These are phyloP conservation scores for Caenorhabditis macrosperma DNA, from an alignment of 2,888 invertebrate genomes.

Conservation along the genomic window DNA sequence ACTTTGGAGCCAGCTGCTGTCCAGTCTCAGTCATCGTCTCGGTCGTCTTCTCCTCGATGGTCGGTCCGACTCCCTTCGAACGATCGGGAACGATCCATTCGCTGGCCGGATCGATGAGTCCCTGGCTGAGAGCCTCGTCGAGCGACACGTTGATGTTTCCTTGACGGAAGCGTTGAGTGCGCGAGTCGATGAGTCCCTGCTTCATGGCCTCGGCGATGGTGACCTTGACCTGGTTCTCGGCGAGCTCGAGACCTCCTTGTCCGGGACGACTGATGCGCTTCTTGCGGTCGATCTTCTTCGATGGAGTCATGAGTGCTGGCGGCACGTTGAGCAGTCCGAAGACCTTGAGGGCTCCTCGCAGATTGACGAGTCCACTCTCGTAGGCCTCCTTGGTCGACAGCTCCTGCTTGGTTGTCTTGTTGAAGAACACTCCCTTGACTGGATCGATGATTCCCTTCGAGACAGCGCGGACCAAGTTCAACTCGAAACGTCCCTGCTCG, in stretches of 20 bases:
- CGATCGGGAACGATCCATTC: conserved; percentile 80
- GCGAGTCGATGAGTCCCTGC: conserved; percentile 87
- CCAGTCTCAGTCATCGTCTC: conserved; percentile 80
- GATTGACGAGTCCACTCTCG: conserved; percentile 88
- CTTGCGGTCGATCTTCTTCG: conserved; percentile 89
- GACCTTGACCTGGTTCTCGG: conserved; percentile 83
- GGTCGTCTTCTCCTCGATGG: conserved; percentile 80
- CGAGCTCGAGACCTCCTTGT: conserved; percentile 69
- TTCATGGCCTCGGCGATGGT: conserved; percentile 88
- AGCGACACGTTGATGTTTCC: conserved; percentile 84
- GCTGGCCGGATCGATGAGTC: conserved; percentile 79
- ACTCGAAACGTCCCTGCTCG: conserved; percentile 86
- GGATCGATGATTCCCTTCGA: conserved; percentile 91
- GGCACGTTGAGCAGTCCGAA: conserved; percentile 89
- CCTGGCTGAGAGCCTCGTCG: conserved; percentile 80
- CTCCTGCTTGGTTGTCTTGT: conserved; percentile 83
- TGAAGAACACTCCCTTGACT: conserved; percentile 85
- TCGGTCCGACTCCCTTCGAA: conserved; percentile 75
- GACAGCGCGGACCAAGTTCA: conserved; percentile 88
- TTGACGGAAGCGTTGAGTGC: conserved; percentile 80
- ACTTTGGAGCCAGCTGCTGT: conserved; percentile 80
- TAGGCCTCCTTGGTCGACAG: conserved; percentile 89
- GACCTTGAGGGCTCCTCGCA: conserved; percentile 90
- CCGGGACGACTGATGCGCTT: conserved; percentile 88
- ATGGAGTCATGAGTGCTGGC: conserved; percentile 76